phyloP scores from a whole-genome alignment of 2,113 vertebrate species.

The Coptodon rendalli region DNA sequence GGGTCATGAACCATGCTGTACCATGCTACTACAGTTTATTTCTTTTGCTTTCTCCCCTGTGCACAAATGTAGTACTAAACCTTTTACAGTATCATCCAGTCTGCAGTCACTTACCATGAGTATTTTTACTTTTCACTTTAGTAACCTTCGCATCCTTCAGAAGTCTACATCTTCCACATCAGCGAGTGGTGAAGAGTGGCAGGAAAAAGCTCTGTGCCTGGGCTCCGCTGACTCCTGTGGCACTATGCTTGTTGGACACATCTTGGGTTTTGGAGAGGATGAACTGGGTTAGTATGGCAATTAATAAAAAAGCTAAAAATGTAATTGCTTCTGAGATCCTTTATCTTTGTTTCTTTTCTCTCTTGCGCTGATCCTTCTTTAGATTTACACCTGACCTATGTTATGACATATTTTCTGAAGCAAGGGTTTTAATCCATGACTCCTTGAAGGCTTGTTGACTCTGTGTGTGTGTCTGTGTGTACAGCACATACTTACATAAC shows the following conservation, averaged over 20 bases:
- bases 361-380: not conserved
- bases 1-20: conserved; percentile 7
- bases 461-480: not conserved
- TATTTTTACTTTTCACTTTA: conserved; percentile 42
- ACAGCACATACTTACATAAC: not conserved
- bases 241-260: conserved; percentile 84
- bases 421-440: not conserved
- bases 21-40: not conserved
- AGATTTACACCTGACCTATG: not conserved
- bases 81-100: not conserved
- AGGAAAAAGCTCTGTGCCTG: conserved; percentile 91
- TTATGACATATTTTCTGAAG: not conserved
- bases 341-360: not conserved
- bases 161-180: conserved; percentile 73
- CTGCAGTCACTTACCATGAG: not conserved
- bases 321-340: not conserved
- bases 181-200: conserved; percentile 82
- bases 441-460: not conserved
- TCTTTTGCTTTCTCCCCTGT: not conserved
- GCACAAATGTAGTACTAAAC: not conserved
- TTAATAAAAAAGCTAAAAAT: not conserved
- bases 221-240: conserved; percentile 83
- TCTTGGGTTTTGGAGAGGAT: conserved; percentile 96
- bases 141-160: conserved; percentile 93
- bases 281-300: conserved; percentile 82